Percentiles rank a stretch among this genome's conserved stretches.
Conservation (phyloP, 2,888 invertebrate species). For the Drosophila neoperkinsi region DNA sequence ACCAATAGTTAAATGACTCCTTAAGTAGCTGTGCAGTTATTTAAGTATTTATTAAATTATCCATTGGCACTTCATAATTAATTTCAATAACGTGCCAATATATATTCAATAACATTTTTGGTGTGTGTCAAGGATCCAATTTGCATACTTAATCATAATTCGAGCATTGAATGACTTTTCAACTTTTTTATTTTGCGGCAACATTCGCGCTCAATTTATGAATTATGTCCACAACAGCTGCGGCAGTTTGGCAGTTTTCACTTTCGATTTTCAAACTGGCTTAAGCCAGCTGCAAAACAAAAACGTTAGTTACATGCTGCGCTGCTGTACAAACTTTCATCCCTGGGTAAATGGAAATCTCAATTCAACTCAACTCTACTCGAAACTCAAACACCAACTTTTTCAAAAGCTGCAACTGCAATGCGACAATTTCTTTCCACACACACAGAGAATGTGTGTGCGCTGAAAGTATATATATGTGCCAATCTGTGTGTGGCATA, state of each 20-base stretch:
- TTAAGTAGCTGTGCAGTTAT: not conserved
- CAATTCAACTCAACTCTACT: conserved; percentile 30
- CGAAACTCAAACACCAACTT: conserved; percentile 57
- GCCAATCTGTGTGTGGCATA: conserved; percentile 29
- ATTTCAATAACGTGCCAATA: conserved; percentile 19
- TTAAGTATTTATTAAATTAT: conserved; percentile 8
- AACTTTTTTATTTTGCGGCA: conserved; percentile 33
- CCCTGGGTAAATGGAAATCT: conserved; percentile 41
- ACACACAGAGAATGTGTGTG: not conserved
- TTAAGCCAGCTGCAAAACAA: conserved; percentile 20
- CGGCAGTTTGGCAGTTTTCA: conserved; percentile 53
- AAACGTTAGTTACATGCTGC: conserved; percentile 45
- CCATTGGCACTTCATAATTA: not conserved
- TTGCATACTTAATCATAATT: conserved; percentile 49
- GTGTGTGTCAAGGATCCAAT: conserved; percentile 43
- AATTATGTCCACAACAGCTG: conserved; percentile 54
- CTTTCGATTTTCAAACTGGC: conserved; percentile 47
- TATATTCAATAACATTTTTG: conserved; percentile 12
- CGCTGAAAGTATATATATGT: not conserved
- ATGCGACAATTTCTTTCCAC: conserved; percentile 66
- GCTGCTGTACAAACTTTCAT: conserved; percentile 43
- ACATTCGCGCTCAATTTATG: conserved; percentile 47
- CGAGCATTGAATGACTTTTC: conserved; percentile 36
- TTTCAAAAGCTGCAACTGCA: conserved; percentile 67
- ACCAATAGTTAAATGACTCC: not conserved